phyloP scores from a whole-genome alignment of 1,140 invertebrate genomes.

The Bombus superbus region DNA sequence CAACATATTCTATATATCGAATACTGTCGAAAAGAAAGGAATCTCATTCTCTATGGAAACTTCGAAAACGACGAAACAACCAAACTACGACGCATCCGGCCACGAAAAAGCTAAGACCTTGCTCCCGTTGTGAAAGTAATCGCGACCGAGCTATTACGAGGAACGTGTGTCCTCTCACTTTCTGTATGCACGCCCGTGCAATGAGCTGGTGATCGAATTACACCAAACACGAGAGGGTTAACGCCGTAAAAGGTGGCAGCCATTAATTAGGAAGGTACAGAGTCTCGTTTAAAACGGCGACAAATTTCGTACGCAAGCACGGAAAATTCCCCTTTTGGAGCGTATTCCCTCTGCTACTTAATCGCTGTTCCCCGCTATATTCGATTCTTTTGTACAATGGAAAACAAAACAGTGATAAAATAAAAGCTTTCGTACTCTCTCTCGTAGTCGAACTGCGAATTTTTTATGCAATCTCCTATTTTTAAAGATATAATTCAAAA shows the following conservation, averaged over 20 bases:
- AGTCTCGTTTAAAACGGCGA: background rate
- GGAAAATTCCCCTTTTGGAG: background rate
- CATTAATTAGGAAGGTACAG: background rate
- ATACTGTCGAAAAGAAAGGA: background rate
- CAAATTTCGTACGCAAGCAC: background rate
- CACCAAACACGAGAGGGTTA: background rate
- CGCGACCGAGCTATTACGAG: constrained; percentile 27
- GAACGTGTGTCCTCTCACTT: constrained; percentile 27
- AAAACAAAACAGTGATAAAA: background rate
- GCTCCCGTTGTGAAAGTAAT: constrained; percentile 34
- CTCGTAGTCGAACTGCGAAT: no score
- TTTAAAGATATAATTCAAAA: background rate
- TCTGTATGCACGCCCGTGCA: constrained; percentile 7
- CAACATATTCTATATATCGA: background rate
- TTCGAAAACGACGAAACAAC: background rate
- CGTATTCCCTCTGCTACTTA: no score
- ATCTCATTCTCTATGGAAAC: background rate
- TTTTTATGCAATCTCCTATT: background rate
- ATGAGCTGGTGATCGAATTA: constrained; percentile 5
- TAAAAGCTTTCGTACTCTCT: background rate
- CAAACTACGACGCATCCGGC: background rate
- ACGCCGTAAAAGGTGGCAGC: background rate
- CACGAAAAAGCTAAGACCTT: constrained; percentile 16
- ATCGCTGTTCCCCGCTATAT: no score
- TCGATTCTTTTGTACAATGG: no score